A percentile compares a stretch with the other conserved stretches of the same genome.
Conservation (phyloP, 1,140 invertebrate genomes). For the Eumeta japonica region DNA sequence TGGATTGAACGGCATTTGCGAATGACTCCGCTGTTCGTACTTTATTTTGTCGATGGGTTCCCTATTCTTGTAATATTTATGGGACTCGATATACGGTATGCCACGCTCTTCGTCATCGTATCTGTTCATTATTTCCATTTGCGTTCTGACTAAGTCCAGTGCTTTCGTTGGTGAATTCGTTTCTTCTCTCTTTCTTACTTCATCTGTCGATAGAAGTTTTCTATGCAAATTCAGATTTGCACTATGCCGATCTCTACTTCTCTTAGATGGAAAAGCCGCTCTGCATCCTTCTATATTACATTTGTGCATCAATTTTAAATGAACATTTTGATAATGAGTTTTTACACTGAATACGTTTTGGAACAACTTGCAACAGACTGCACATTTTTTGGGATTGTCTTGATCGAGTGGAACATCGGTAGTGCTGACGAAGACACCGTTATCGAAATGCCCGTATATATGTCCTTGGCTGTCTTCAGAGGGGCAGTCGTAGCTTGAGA, state of each 20-base stretch:
- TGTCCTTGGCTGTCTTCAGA: conserved; percentile 61
- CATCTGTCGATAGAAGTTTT: conserved; percentile 76
- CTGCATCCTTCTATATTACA: conserved; percentile 96
- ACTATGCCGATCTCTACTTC: conserved; percentile 89
- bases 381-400: conserved; percentile 81
- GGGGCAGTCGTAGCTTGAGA: conserved; percentile 60
- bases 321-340: conserved; percentile 93
- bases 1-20: conserved; percentile 24
- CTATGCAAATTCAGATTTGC: conserved; percentile 89
- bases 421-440: conserved; percentile 70
- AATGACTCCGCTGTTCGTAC: conserved; percentile 24
- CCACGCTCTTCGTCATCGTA: conserved; percentile 69
- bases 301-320: conserved; percentile 93
- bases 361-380: conserved; percentile 90
- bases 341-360: conserved; percentile 94
- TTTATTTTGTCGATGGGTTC: conserved; percentile 33
- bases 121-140: conserved; percentile 72
- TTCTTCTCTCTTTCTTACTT: conserved; percentile 32
- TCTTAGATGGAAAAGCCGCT: conserved; percentile 92
- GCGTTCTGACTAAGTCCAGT: conserved; percentile 60
- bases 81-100: conserved; percentile 53
- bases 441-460: conserved; percentile 70
- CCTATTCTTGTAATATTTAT: conserved; percentile 41
- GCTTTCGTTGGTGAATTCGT: conserved; percentile 25
- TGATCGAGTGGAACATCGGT: conserved; percentile 78